Evolutionary conservation across 2,888 invertebrate genomes (phyloP).

Genomic region (Marronus borbonicus): DNA sequence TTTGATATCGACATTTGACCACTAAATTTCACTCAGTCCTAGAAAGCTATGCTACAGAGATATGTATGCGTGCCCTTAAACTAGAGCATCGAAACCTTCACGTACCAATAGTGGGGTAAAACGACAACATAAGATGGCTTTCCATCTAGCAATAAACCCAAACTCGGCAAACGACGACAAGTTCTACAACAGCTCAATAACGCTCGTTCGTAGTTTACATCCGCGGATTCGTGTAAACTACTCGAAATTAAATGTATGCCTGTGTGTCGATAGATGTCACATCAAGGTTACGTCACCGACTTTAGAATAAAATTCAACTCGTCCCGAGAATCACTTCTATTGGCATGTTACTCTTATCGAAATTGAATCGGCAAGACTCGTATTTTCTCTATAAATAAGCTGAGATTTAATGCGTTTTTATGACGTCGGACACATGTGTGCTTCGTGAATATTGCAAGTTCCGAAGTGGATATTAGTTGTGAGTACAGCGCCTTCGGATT

Average conservation of each 20-base stretch:
- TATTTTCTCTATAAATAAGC: constrained; percentile 10
- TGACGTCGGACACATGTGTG: neutral
- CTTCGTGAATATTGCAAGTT: neutral
- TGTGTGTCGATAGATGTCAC: neutral
- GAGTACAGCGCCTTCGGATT: neutral
- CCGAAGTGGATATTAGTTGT: neutral
- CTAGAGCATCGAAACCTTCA: neutral
- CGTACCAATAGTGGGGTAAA: neutral
- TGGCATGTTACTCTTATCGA: constrained; percentile 6
- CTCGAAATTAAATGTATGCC: neutral
- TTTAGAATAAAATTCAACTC: neutral
- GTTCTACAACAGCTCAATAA: neutral
- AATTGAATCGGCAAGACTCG: constrained; percentile 13
- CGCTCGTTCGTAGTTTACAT: neutral
- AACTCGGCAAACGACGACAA: neutral
- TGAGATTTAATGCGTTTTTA: constrained; percentile 10
- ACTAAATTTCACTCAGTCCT: no score
- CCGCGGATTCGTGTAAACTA: neutral
- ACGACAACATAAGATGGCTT: neutral
- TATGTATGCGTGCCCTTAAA: neutral
- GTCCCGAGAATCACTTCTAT: no score
- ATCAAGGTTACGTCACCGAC: neutral
- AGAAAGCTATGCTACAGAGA: no score
- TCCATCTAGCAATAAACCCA: neutral
- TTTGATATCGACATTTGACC: no score